These are phyloP conservation scores for Metallyticus violacea DNA, from an alignment of 2,888 invertebrate genomes.

Conservation along the genomic window DNA sequence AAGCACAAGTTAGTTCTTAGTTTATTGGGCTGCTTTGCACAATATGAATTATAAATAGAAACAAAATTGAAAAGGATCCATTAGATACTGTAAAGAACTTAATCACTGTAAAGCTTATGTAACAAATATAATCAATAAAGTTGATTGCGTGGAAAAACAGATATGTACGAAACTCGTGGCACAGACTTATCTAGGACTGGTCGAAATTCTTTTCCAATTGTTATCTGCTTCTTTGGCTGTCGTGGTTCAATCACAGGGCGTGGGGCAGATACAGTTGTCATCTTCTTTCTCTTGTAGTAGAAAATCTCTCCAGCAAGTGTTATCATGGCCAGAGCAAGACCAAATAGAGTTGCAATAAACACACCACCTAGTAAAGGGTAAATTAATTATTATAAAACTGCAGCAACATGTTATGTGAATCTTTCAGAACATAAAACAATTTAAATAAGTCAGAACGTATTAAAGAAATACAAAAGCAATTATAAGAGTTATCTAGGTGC, in stretches of 20 bases:
- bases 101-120: too few species aligned
- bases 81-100: too few species aligned
- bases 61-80: too few species aligned
- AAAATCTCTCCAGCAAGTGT: constrained; percentile 78
- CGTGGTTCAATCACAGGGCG: constrained; percentile 28
- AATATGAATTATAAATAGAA: too few species aligned
- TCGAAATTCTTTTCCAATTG: constrained; percentile 47
- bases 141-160: constrained; percentile 45
- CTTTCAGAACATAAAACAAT: too few species aligned
- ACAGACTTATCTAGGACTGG: constrained; percentile 42
- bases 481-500: too few species aligned
- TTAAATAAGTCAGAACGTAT: too few species aligned
- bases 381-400: too few species aligned
- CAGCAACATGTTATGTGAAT: too few species aligned
- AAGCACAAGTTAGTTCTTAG: too few species aligned
- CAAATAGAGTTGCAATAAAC: constrained; percentile 85
- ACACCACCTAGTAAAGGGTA: constrained; percentile 66
- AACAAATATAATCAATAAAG: constrained; percentile 30
- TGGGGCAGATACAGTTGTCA: constrained; percentile 35
- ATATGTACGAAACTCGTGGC: constrained; percentile 46
- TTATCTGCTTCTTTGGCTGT: constrained; percentile 43
- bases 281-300: constrained; percentile 56
- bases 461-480: too few species aligned
- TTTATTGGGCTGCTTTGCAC: too few species aligned
- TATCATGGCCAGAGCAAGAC: constrained; percentile 78